Evolutionary conservation across 2,797 vertebrate species (phyloP), one percentile per base, ranked within the genome.

Genomic region (Hippocampus kuda): DNA sequence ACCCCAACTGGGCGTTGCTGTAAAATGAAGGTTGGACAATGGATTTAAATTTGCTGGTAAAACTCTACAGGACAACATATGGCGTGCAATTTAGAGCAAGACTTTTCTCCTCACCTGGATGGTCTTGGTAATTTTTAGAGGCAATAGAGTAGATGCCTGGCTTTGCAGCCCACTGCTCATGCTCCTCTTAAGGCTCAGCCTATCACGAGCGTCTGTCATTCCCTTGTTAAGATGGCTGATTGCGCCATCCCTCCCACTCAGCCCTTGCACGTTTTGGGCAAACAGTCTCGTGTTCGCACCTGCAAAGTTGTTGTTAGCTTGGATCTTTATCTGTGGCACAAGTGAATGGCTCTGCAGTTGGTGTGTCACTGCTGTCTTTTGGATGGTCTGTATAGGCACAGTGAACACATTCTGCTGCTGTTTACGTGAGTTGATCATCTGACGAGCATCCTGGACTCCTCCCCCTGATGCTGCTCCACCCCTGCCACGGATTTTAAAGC

Each of bases 71-170:
- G 20, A 63, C 12, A 59, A 15, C 8, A 12, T n/a, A 15, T 15
- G 12, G 5, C 20, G 2, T 30, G 5, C 56, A 16, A 27, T 59
- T 3, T 1, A 44, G 12, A 22, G 5, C 34, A 20, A 5, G 16
- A 5, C 18, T 0, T 6, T 41, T 16, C 24, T 44, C 6, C 78
- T 84, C 81, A 95, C 97, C 92, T 99, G 96, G 77, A 99, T 97
- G 68, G 96, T 98, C 90, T 99, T 99, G 72, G 95, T 98, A 86
- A 99, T 95, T 83, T 98, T 98, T 72, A 99, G 24, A 2, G 92
- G 89, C 5, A 91, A 90, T 22, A 87, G 87, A 54, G 70, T 57
- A 1, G 84, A 86, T 20, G 87, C 81, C 65, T 90, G 74, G 34
- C 86, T 74, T 3, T 87, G 85, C 67, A 87, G 85, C 27, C 90